Evolutionary conservation across 2,888 invertebrate genomes (phyloP), one percentile per base, ranked within the genome.

Genomic region (Caenorhabditis sp.): DNA sequence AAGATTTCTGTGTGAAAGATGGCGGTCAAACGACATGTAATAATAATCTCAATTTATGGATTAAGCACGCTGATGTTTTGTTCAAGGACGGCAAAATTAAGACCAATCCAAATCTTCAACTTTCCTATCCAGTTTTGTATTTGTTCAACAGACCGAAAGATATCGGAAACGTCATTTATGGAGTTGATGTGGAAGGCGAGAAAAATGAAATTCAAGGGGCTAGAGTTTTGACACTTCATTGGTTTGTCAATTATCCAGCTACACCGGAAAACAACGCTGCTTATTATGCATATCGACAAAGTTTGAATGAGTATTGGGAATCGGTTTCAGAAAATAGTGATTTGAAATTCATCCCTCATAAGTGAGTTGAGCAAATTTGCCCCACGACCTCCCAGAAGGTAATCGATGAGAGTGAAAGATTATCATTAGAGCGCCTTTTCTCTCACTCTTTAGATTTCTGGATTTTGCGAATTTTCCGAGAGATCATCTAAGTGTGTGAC

Each of bases 161-260:
- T 62, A 86, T 86, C 26, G 86, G 86, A 79, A 86, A 85, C 67
- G 86, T 85, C 51, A 84, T 86, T 58, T 86, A 86, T 61, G 86
- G 86, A 62, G 86, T 86, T 12, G 84, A 86, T 69, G 86, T 86
- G 17, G 81, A 81, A 26, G 86, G 86, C 53, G 81, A 82, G 62
- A 86, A 87, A 67, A 86, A 86, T 61, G 86, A 86, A 64, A 86
- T 86, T 60, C 78, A 81, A 54, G 86, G 86, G 26, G 86, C 86
- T 14, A 74, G 85, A 62, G 86, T 86, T 24, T 72, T 86, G 54
- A 87, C 86, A 17, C 74, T 87, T 31, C 86, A 86, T 76, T 86
- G 85, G 76, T 85, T 85, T 66, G 73, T 85, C 54, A 81, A 79
- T 59, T 85, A 84, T 64, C 83, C 84, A 59, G 67, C 76, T 21